Evolutionary conservation across 2,888 invertebrate species (phyloP), one percentile per base, ranked within the genome.

Genomic region (Macropis europaea): DNA sequence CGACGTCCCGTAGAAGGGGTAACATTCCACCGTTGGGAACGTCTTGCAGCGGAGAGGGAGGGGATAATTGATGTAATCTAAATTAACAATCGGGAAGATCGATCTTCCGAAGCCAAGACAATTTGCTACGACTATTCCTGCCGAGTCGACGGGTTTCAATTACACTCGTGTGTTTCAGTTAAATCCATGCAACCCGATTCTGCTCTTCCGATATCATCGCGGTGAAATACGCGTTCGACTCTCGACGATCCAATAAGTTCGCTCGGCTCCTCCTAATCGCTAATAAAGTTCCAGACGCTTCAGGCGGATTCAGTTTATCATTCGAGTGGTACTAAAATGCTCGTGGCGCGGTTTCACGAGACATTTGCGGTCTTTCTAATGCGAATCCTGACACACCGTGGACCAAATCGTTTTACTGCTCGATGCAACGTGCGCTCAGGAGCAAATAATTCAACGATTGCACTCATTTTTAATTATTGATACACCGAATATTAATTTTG

Each of bases 81-180:
- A 48, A 54, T 54, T 48, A 68, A 68, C 68, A 30, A 68, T 56
- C 36, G 42, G n/a, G 17, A 43, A 19, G 17, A 67, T 67, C 56
- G 68, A 68, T 43, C 24, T n/a, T 0, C n/a, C 28, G 7, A 34
- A 43, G 34, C 22, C 11, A 15, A 42, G 30, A 34, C 26, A 50
- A 36, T 66, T 68, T 36, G 42, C 34, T 24, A 6, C 22, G n/a
- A 9, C 7, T n/a, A n/a, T 38, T 22, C 24, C 19, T n/a, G 19
- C 1, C 26, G 22, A 26, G 19, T 11, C 22, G 7, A 17, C 15
- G 22, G 15, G 42, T 42, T 68, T 42, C 67, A 50, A 68, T 66
- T 66, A 50, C 48, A 34, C 13, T 13, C 24, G 28, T 13, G 67
- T 24, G 64, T 56, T 36, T 22, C 22, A 13, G 42, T 42, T 53